Evolutionary conservation across 2,888 invertebrate genomes (phyloP).

Genomic region (Pogonocherus hispidulus): DNA sequence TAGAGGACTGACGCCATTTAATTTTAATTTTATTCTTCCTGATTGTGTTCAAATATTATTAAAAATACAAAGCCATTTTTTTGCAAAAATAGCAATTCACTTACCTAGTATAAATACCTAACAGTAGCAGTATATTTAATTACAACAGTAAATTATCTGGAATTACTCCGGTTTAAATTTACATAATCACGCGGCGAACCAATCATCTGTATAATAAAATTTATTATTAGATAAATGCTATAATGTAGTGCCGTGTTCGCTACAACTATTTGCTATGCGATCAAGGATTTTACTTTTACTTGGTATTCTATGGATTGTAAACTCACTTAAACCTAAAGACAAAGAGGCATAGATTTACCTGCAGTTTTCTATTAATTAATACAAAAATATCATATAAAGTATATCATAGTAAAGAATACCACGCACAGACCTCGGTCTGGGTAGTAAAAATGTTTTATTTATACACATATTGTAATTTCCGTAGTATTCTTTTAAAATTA

Average conservation of each 20-base stretch:
- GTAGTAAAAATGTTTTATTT: no score
- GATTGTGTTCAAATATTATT: no score
- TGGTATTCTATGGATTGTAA: conserved; percentile 6
- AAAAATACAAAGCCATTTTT: no score
- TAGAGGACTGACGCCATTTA: no score
- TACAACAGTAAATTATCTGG: no score
- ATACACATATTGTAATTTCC: no score
- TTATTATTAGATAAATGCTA: conserved; percentile 6
- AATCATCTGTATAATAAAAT: background rate
- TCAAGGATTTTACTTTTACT: conserved; percentile 35
- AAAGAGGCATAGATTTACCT: background rate
- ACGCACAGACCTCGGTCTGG: background rate
- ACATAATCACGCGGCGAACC: background rate
- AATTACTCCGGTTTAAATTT: no score
- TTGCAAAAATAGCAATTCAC: no score
- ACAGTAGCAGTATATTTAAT: background rate
- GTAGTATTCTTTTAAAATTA: no score
- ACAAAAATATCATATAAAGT: background rate
- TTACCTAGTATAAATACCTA: no score
- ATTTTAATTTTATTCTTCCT: no score
- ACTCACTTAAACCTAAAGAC: background rate
- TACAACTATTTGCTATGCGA: conserved; percentile 16
- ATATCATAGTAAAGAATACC: background rate
- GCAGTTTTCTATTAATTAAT: no score
- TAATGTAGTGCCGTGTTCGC: background rate